Conservation (phyloP, 2,113 vertebrate genomes). For the Paralichthys olivaceus region DNA sequence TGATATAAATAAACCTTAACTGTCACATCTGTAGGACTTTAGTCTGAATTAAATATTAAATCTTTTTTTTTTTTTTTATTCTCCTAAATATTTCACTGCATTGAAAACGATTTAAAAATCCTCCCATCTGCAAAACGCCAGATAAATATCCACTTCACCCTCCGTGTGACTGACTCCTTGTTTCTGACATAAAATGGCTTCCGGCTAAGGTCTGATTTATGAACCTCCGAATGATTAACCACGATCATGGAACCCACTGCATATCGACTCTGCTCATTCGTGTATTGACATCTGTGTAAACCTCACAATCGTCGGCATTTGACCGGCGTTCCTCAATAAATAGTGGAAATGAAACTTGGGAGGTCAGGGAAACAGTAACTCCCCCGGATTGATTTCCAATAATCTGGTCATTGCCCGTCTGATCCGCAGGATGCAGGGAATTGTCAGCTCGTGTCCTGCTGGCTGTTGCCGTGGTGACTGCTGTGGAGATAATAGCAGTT, state of each 20-base stretch:
- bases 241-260: constrained; percentile 13
- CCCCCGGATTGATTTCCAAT: constrained; percentile 75
- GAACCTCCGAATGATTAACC: constrained; percentile 35
- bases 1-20: too few species aligned
- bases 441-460: constrained; percentile 34
- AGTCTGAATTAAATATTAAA: too few species aligned
- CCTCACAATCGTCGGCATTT: constrained; percentile 54
- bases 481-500: constrained; percentile 64
- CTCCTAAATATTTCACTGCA: background rate
- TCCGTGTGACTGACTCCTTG: background rate
- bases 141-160: background rate
- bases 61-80: constrained; percentile 2
- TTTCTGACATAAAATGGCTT: constrained; percentile 4
- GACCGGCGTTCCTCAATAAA: constrained; percentile 64
- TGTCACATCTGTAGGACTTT: constrained; percentile 29
- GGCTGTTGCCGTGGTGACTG: constrained; percentile 56
- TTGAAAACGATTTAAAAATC: background rate
- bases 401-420: constrained; percentile 66
- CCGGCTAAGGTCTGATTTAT: constrained; percentile 44
- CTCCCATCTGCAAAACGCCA: too few species aligned
- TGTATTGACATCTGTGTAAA: constrained; percentile 64
- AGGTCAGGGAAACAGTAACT: constrained; percentile 71
- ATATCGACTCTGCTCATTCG: constrained; percentile 17
- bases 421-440: constrained; percentile 56
- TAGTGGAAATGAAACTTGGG: constrained; percentile 64